A percentile compares a stretch with the other conserved stretches of the same genome.
Evolutionary conservation across 2,113 vertebrate species (phyloP).

Genomic region (Gila orcuttii): DNA sequence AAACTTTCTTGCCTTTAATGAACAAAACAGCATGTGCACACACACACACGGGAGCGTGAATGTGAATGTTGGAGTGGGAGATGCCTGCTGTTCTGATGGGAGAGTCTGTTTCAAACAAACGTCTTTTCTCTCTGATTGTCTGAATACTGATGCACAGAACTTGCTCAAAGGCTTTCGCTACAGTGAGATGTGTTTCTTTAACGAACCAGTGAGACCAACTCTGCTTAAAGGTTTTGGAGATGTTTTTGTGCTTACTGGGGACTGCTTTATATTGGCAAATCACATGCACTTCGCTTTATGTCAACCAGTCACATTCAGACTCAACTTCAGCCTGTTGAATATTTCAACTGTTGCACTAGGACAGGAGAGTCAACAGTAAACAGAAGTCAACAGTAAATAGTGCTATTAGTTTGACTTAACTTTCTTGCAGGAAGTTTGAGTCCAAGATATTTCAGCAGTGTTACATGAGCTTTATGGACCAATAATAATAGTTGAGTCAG

Average conservation of each 20-base stretch:
- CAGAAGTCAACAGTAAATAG: background rate
- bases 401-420: background rate
- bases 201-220: background rate
- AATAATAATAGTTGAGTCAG: slow-evolving; percentile 36
- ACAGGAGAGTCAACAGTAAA: background rate
- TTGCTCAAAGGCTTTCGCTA: background rate
- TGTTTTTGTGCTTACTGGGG: background rate
- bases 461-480: slow-evolving; percentile 18
- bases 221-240: background rate
- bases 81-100: slow-evolving; percentile 13
- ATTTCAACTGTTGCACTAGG: background rate
- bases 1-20: slow-evolving; percentile 3
- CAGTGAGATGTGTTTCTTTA: background rate
- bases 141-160: slow-evolving; percentile 40
- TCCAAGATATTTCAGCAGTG: slow-evolving; percentile 29
- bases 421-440: slow-evolving; percentile 7
- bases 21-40: background rate
- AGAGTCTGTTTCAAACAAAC: slow-evolving; percentile 35
- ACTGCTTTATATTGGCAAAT: background rate
- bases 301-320: background rate
- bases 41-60: slow-evolving; percentile 11
- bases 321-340: background rate
- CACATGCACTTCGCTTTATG: background rate
- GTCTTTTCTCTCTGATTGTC: slow-evolving; percentile 38
- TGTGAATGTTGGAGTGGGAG: slow-evolving; percentile 30